A percentile compares a stretch with the other conserved stretches of the same genome.
Conservation (phyloP, 1,140 invertebrate genomes). For the Elysia chlorotica region DNA sequence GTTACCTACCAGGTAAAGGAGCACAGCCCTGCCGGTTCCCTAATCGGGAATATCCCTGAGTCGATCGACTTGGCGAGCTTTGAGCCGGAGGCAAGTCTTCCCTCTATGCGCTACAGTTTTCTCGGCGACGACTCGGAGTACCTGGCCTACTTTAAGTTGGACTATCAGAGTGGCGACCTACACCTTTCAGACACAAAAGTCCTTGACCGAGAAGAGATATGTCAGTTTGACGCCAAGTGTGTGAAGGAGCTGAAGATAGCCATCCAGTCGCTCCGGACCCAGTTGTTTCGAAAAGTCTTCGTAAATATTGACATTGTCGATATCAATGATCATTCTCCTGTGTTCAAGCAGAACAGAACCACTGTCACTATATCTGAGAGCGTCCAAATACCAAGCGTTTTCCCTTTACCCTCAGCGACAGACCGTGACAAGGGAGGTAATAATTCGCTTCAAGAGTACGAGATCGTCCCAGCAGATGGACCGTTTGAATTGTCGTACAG, state of each 20-base stretch:
- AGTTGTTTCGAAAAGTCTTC: constrained; percentile 31
- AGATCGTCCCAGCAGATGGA: constrained; percentile 32
- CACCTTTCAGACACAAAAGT: constrained; percentile 5
- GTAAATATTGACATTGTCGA: constrained; percentile 66
- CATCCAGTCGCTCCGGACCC: constrained; percentile 28
- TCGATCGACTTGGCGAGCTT: constrained; percentile 23
- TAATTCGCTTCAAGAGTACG: constrained; percentile 40
- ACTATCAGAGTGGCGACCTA: constrained; percentile 30
- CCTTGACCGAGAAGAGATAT: constrained; percentile 37
- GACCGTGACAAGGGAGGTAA: constrained; percentile 45
- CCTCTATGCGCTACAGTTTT: constrained; percentile 30
- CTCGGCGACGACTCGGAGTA: constrained; percentile 24
- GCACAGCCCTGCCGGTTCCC: constrained; percentile 24
- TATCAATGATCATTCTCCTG: constrained; percentile 53
- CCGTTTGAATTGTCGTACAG: constrained; percentile 41
- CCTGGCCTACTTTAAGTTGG: constrained; percentile 29
- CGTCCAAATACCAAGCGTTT: constrained; percentile 36
- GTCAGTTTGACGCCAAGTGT: constrained; percentile 30
- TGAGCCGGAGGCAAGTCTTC: constrained; percentile 16
- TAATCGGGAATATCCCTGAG: constrained; percentile 36
- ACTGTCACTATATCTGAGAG: constrained; percentile 81
- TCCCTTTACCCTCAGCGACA: constrained; percentile 43
- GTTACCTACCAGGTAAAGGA: constrained; percentile 24
- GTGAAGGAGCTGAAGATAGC: constrained; percentile 32
- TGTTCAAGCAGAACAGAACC: constrained; percentile 66